These are phyloP conservation scores for Apodemus speciosus DNA, from an alignment of 2,113 vertebrate species.

Conservation along the genomic window DNA sequence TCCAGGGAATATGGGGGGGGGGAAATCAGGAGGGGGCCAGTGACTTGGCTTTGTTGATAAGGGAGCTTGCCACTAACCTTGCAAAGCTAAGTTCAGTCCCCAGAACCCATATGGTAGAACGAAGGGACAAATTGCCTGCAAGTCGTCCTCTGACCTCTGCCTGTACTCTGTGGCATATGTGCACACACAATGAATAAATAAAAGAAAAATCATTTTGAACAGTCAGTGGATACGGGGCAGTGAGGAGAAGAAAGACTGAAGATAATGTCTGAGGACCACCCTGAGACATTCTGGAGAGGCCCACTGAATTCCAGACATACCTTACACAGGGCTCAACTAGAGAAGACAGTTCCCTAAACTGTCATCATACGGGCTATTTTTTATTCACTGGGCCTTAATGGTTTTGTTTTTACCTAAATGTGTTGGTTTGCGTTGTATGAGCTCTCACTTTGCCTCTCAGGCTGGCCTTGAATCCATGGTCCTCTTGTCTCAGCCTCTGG, in stretches of 20 bases:
- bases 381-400: not conserved
- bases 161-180: not conserved
- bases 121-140: too few relatives aligned
- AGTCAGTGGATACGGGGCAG: not conserved
- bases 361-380: accelerated
- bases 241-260: not conserved
- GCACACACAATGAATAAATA: not conserved
- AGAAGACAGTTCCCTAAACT: not conserved
- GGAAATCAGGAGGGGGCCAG: conserved; percentile 25
- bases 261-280: not conserved
- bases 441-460: not conserved
- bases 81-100: not conserved
- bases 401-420: not conserved
- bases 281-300: not conserved
- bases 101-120: not conserved
- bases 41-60: not conserved
- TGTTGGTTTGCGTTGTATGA: not conserved
- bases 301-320: not conserved
- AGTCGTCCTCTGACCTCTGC: not conserved
- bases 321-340: accelerated
- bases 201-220: not conserved
- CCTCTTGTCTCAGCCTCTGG: not conserved
- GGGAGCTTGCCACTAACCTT: not conserved
- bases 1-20: not conserved
- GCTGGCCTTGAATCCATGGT: not conserved